Evolutionary conservation across 2,113 vertebrate genomes (phyloP).

Genomic region (Callorhinus ursinus): DNA sequence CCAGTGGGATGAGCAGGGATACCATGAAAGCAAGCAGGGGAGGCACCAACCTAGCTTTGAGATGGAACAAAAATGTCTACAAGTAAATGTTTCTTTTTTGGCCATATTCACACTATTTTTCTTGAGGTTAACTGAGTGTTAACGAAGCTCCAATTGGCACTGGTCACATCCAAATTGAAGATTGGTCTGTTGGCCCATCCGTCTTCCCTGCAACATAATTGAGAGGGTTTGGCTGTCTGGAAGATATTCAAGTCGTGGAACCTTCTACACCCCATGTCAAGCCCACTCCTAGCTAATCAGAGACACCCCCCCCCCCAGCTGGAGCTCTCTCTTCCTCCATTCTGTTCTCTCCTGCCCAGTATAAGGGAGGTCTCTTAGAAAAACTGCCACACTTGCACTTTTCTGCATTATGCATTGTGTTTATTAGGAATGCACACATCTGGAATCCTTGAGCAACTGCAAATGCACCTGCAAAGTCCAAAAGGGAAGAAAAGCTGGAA

Average conservation of each 20-base stretch:
- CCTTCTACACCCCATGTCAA: background rate
- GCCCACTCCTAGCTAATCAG: background rate
- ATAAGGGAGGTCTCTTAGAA: background rate
- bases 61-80: background rate
- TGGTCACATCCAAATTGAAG: background rate
- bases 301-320: background rate
- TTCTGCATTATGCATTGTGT: background rate
- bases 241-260: conserved; percentile 4
- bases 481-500: background rate
- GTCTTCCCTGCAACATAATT: background rate
- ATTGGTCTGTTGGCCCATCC: background rate
- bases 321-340: background rate
- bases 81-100: conserved; percentile 38
- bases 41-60: background rate
- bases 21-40: background rate
- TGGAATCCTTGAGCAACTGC: conserved; percentile 4
- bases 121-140: background rate
- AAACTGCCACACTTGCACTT: background rate
- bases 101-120: background rate
- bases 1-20: accelerated
- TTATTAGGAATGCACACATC: conserved; percentile 4
- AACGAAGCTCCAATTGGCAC: background rate
- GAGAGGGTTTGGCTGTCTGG: background rate
- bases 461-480: conserved; percentile 16
- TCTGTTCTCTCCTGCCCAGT: background rate